phyloP scores from a whole-genome alignment of 2,797 vertebrate genomes.

The Tamandua tetradactyla region DNA sequence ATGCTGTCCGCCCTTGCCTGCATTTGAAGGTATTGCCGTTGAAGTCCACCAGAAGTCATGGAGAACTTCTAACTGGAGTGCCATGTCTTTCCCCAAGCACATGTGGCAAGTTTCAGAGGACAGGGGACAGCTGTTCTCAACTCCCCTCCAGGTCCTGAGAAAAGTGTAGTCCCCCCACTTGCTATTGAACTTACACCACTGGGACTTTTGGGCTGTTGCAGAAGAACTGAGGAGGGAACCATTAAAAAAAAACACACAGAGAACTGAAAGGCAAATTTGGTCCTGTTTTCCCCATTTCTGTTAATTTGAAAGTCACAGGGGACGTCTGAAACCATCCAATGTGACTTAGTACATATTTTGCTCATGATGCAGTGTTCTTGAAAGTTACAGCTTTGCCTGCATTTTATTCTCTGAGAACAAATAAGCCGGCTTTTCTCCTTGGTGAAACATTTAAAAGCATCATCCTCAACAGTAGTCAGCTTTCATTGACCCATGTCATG shows the following conservation, averaged over 20 bases:
- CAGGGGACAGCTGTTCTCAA: background rate
- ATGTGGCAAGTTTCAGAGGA: background rate
- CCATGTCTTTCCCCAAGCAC: fast-evolving
- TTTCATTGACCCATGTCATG: background rate
- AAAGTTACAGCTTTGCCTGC: background rate
- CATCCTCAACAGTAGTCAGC: background rate
- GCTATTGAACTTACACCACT: background rate
- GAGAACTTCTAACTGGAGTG: background rate
- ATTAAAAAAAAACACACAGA: background rate
- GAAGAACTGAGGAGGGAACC: background rate
- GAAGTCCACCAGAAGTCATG: background rate
- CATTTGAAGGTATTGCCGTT: background rate
- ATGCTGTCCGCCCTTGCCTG: background rate
- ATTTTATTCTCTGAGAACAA: background rate
- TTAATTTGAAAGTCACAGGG: background rate
- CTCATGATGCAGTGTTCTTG: background rate
- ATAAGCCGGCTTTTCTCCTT: background rate
- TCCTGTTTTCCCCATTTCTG: background rate
- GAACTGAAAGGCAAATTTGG: background rate
- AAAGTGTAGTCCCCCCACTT: too few species aligned
- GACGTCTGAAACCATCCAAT: background rate
- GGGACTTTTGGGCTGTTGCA: background rate
- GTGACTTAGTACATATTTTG: background rate
- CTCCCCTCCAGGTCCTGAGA: background rate
- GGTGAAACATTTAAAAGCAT: background rate